A percentile compares a stretch with the other conserved stretches of the same genome.
phyloP scores from a whole-genome alignment of 2,113 vertebrate genomes.

The Ibidorhyncha struthersii region DNA sequence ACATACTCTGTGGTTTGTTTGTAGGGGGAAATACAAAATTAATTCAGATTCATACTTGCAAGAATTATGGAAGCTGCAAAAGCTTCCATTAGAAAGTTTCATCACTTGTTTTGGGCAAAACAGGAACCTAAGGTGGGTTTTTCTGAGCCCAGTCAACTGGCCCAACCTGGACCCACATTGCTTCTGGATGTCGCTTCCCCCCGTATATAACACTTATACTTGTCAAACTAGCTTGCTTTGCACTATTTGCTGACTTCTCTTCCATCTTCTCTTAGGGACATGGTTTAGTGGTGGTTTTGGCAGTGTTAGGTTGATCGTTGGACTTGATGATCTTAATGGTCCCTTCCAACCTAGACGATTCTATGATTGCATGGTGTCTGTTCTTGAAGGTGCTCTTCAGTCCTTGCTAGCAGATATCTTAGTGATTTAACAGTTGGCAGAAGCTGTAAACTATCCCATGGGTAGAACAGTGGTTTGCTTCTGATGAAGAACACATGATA shows the following conservation, averaged over 20 bases:
- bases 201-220: not conserved
- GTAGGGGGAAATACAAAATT: not conserved
- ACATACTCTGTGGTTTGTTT: not conserved
- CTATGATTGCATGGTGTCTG: not conserved
- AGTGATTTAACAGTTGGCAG: not conserved
- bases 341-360: no score
- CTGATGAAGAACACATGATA: not conserved
- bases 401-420: not conserved
- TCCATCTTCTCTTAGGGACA: not conserved
- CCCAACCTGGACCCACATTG: no score
- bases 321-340: no score
- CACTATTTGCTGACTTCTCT: not conserved
- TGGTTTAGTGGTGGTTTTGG: no score
- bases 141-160: not conserved
- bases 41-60: not conserved
- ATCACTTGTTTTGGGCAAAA: not conserved
- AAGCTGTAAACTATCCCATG: not conserved
- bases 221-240: not conserved
- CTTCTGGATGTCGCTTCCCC: not conserved
- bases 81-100: not conserved
- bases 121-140: not conserved
- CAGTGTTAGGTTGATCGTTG: no score
- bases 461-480: not conserved
- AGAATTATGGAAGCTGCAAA: not conserved
- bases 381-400: not conserved